Evolutionary conservation across 2,113 vertebrate genomes (phyloP).

Genomic region (Neopipo cinnamomea): DNA sequence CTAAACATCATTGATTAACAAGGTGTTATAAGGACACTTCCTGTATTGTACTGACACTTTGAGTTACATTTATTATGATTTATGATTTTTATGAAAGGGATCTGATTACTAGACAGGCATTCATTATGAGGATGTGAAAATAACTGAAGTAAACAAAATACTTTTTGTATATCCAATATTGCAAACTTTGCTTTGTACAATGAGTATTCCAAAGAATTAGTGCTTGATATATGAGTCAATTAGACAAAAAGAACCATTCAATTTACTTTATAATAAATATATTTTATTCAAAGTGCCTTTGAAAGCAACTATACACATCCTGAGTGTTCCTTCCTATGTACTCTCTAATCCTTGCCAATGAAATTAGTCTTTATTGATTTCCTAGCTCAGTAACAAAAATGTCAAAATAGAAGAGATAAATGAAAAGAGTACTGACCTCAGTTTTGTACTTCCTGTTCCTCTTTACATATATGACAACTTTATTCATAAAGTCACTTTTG

Average conservation of each 20-base stretch:
- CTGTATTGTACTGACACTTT: not conserved
- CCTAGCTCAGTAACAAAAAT: slow-evolving; percentile 53
- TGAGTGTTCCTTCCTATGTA: slow-evolving; percentile 31
- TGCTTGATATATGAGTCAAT: slow-evolving; percentile 38
- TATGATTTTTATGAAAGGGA: not conserved
- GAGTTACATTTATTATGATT: slow-evolving; percentile 13
- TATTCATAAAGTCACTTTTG: not conserved
- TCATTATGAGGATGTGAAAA: not conserved
- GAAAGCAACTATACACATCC: slow-evolving; percentile 26
- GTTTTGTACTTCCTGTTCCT: slow-evolving; percentile 40
- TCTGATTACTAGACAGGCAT: not conserved
- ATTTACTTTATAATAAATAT: slow-evolving; percentile 36
- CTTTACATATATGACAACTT: not conserved
- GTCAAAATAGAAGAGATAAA: slow-evolving; percentile 62
- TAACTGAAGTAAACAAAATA: slow-evolving; percentile 29
- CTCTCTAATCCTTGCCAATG: slow-evolving; percentile 50
- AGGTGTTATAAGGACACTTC: not conserved
- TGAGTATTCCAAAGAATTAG: slow-evolving; percentile 8
- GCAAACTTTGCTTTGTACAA: not conserved
- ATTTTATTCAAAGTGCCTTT: slow-evolving; percentile 59
- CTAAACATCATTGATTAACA: not conserved
- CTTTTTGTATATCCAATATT: not conserved
- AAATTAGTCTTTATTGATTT: slow-evolving; percentile 67
- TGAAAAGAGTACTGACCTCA: slow-evolving; percentile 44
- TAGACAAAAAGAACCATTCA: slow-evolving; percentile 29